A percentile compares a stretch with the other conserved stretches of the same genome.
Evolutionary conservation across 35 echinoderm and acorn worm species (phyloP).

Genomic region (Acanthaster planci): DNA sequence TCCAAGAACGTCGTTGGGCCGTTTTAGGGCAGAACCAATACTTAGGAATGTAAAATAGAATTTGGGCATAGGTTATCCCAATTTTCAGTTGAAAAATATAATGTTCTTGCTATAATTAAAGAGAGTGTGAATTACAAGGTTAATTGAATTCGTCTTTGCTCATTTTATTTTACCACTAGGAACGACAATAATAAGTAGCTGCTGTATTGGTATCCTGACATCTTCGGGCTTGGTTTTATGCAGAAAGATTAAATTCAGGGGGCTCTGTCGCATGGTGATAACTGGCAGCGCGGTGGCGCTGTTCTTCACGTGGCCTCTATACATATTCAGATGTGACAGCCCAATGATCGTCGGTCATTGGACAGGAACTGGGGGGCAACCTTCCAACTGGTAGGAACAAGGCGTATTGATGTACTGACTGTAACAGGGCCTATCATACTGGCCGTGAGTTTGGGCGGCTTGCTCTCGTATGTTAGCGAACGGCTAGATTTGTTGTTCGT

Average conservation of each 20-base stretch:
- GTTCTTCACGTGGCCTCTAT: constrained; percentile 45
- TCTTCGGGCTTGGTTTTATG: background rate
- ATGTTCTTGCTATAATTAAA: no score
- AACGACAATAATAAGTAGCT: constrained; percentile 24
- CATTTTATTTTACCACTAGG: background rate
- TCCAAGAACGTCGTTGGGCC: no score
- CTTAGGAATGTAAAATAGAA: no score
- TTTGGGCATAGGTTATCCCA: no score
- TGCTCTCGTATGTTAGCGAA: no score
- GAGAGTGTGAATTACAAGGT: no score
- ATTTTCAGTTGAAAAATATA: no score
- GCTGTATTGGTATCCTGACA: constrained; percentile 16
- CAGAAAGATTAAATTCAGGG: constrained; percentile 9
- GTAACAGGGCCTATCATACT: no score
- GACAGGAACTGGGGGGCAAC: background rate
- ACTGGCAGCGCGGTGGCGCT: constrained; percentile 39
- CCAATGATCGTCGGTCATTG: background rate
- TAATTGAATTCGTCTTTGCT: background rate
- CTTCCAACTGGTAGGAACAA: background rate
- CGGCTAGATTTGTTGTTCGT: no score
- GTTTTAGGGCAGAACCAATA: no score
- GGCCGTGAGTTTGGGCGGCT: no score
- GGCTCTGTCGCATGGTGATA: constrained; percentile 36
- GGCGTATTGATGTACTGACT: no score
- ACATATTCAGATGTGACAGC: constrained; percentile 36